Conservation (phyloP, 1,140 invertebrate species). For the Aphaenogaster ashmeadi region DNA sequence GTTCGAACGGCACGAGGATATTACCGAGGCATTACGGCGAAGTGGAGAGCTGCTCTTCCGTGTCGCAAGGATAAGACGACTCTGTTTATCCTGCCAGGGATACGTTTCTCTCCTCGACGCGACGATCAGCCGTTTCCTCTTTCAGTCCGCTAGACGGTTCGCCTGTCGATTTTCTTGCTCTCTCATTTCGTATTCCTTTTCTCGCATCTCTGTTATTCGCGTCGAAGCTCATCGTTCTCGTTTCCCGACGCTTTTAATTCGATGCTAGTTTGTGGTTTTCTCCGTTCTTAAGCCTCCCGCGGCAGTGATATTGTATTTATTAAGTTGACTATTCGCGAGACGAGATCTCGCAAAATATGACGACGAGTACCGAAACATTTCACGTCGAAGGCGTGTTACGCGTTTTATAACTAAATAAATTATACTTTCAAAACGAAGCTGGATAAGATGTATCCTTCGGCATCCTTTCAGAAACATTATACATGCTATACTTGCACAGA, state of each 20-base stretch:
- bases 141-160: not conserved
- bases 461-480: not conserved
- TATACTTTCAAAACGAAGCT: constrained; percentile 19
- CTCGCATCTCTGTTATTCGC: constrained; percentile 1
- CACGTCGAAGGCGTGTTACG: not conserved
- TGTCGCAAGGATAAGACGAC: constrained; percentile 55
- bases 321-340: not conserved
- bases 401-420: constrained; percentile 35
- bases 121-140: constrained; percentile 28
- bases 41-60: constrained; percentile 36
- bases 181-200: constrained; percentile 41
- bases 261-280: not conserved
- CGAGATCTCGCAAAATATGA: not conserved
- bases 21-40: constrained; percentile 50
- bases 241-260: constrained; percentile 38
- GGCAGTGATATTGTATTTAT: constrained; percentile 34
- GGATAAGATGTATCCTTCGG: not conserved
- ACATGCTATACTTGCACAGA: not conserved
- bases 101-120: constrained; percentile 45
- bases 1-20: constrained; percentile 48
- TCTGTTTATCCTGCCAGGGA: constrained; percentile 58
- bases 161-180: constrained; percentile 3
- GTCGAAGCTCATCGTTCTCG: constrained; percentile 7
- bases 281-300: not conserved
- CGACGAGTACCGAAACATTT: not conserved